A percentile compares a stretch with the other conserved stretches of the same genome.
Evolutionary conservation across 2,888 invertebrate genomes (phyloP).

Genomic region (Folsomia candida): DNA sequence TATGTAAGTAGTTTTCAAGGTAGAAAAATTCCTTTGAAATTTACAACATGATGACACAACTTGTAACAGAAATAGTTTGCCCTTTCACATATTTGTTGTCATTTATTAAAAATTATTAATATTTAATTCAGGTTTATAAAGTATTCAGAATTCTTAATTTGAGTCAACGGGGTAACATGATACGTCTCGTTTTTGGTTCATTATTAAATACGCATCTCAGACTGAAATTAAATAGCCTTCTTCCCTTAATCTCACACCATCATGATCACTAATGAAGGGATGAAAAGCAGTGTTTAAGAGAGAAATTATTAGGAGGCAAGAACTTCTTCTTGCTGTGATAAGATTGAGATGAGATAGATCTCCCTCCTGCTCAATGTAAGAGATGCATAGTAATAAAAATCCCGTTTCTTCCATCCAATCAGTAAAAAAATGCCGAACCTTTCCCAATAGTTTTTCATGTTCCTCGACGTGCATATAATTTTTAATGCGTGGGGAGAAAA

Average conservation of each 20-base stretch:
- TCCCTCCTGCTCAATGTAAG: too few relatives aligned
- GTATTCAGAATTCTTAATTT: neutral
- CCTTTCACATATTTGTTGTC: too few relatives aligned
- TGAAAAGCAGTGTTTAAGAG: neutral
- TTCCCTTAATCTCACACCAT: neutral
- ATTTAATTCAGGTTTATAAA: neutral
- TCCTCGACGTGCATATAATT: too few relatives aligned
- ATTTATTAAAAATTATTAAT: neutral
- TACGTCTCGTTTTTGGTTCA: neutral
- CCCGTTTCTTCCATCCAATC: neutral
- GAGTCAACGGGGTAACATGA: neutral
- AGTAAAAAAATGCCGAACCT: neutral
- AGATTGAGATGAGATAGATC: too few relatives aligned
- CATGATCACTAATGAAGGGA: slow-evolving; percentile 1
- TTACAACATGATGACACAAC: too few relatives aligned
- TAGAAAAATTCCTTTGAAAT: too few relatives aligned
- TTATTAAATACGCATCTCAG: neutral
- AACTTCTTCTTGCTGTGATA: neutral
- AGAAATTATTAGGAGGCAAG: neutral
- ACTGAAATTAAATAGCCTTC: neutral
- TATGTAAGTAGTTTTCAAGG: too few relatives aligned
- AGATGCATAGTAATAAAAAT: neutral
- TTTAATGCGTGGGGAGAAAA: neutral
- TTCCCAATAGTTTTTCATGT: too few relatives aligned
- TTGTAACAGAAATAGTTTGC: too few relatives aligned